Conservation (phyloP, 1,140 invertebrate species). For the Zaprionus taronus region DNA sequence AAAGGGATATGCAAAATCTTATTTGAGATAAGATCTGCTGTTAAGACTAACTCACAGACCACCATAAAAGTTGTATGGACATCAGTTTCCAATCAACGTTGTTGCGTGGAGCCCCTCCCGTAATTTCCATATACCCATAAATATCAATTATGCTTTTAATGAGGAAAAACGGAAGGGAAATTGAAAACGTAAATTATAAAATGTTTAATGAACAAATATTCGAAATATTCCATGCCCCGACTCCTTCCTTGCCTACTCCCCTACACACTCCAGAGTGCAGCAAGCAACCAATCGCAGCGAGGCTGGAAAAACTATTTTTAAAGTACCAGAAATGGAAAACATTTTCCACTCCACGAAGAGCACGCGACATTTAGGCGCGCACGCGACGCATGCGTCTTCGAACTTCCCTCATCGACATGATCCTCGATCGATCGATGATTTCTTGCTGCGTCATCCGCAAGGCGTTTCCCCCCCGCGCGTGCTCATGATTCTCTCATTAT, state of each 20-base stretch:
- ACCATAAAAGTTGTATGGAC: conserved; percentile 31
- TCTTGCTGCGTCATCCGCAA: conserved; percentile 59
- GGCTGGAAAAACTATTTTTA: conserved; percentile 64
- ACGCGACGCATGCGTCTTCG: conserved; percentile 58
- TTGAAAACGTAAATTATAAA: conserved; percentile 50
- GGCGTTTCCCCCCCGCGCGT: conserved; percentile 46
- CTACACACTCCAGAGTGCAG: background rate
- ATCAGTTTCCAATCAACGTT: conserved; percentile 20
- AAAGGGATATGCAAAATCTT: conserved; percentile 75
- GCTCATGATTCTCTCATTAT: conserved; percentile 73
- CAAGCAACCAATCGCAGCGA: conserved; percentile 56
- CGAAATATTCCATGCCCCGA: conserved; percentile 15
- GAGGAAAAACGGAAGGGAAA: conserved; percentile 66
- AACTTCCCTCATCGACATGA: conserved; percentile 32
- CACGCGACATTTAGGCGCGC: conserved; percentile 65
- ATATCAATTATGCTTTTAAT: conserved; percentile 76
- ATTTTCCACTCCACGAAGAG: conserved; percentile 51
- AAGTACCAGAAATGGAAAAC: conserved; percentile 29
- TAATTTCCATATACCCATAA: conserved; percentile 49
- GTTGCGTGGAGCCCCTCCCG: background rate
- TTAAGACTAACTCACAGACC: conserved; percentile 16
- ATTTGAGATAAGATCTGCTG: conserved; percentile 66
- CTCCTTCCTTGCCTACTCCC: no score
- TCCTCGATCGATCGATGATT: conserved; percentile 40
- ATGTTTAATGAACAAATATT: conserved; percentile 43